Conservation (phyloP, 92 coral and sea anemone genomes). For the Virgularia gustaviana region DNA sequence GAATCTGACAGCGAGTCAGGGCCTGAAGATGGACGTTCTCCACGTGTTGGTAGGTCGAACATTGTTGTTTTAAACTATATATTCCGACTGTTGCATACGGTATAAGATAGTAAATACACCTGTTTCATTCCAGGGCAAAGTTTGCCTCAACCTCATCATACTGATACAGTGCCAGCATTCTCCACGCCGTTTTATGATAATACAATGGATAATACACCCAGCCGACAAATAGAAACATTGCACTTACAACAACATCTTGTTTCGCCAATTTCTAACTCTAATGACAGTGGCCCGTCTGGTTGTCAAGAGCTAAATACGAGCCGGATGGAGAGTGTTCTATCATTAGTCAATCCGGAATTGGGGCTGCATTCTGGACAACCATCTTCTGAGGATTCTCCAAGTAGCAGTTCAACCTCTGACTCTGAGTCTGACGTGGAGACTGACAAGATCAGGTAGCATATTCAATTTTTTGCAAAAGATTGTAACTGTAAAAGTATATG, state of each 20-base stretch:
- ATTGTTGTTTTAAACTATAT: no score
- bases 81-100: no score
- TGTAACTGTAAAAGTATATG: neutral
- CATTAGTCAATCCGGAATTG: neutral
- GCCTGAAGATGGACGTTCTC: no score
- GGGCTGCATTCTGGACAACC: neutral
- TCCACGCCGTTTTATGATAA: no score
- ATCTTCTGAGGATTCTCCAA: neutral
- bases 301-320: conserved; percentile 1
- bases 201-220: neutral
- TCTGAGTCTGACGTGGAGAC: neutral
- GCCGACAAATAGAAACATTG: neutral
- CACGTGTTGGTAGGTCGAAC: no score
- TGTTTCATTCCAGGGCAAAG: no score
- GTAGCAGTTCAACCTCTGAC: no score
- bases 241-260: neutral
- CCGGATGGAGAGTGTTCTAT: neutral
- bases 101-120: no score
- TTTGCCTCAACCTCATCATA: no score
- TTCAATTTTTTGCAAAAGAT: neutral
- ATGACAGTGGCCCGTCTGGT: neutral
- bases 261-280: neutral
- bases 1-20: no score
- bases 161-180: no score
- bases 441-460: neutral